Conservation (phyloP, 1,140 invertebrate genomes). For the Drosophila burlai region DNA sequence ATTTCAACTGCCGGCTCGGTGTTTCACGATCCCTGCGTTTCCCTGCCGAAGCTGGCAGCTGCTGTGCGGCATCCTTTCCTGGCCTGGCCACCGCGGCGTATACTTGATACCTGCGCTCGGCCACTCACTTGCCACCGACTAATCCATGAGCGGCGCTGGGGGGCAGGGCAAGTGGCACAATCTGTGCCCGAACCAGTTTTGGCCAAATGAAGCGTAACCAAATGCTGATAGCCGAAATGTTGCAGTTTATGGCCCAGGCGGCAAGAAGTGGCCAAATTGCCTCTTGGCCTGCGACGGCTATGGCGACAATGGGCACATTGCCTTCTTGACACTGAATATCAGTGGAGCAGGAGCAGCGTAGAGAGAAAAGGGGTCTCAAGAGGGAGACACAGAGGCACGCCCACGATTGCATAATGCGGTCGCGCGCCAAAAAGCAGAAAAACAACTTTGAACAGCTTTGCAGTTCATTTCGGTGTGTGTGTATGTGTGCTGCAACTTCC, state of each 20-base stretch:
- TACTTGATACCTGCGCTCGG: slow-evolving; percentile 44
- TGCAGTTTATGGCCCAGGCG: slow-evolving; percentile 69
- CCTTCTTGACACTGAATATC: slow-evolving; percentile 47
- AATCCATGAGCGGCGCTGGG: not conserved
- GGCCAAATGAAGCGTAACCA: slow-evolving; percentile 79
- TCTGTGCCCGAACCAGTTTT: slow-evolving; percentile 54
- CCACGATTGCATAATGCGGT: slow-evolving; percentile 70
- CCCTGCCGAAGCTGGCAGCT: not conserved
- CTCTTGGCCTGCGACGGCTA: slow-evolving; percentile 58
- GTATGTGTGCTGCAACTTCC: slow-evolving; percentile 40
- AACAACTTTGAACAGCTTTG: slow-evolving; percentile 65
- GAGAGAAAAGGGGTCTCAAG: not conserved
- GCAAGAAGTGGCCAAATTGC: slow-evolving; percentile 63
- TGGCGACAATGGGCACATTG: slow-evolving; percentile 66
- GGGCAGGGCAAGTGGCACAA: slow-evolving; percentile 12
- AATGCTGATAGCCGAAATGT: slow-evolving; percentile 77
- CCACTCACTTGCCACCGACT: slow-evolving; percentile 30
- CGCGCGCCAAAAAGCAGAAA: slow-evolving; percentile 43
- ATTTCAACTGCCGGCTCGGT: not conserved
- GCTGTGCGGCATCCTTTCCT: slow-evolving; percentile 4
- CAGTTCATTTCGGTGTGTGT: slow-evolving; percentile 63
- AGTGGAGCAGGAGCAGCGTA: not conserved
- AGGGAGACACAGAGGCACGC: not conserved
- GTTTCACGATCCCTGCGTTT: not conserved
- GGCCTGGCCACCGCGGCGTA: slow-evolving; percentile 20